phyloP scores from a whole-genome alignment of 2,113 vertebrate genomes.

The Rhabdornis inornatus region DNA sequence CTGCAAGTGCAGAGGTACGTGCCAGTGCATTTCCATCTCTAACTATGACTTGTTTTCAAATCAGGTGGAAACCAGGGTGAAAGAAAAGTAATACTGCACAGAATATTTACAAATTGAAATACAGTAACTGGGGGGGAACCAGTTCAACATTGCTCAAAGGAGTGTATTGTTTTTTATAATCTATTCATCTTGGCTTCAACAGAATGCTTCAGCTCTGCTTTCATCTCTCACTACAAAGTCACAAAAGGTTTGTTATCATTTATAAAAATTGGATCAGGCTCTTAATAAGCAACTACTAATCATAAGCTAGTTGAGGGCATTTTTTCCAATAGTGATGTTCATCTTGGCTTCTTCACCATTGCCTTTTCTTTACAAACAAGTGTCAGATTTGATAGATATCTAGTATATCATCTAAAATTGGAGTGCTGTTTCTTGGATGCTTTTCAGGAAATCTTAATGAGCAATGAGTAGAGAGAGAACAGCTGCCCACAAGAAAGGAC shows the following conservation, averaged over 20 bases:
- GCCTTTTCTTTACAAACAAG: background rate
- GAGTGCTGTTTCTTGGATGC: background rate
- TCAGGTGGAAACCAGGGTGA: background rate
- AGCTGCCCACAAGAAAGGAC: background rate
- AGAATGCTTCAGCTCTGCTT: background rate
- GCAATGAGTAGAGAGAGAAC: background rate
- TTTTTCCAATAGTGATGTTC: background rate
- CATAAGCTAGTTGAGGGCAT: background rate
- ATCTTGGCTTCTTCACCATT: background rate
- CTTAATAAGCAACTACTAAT: background rate
- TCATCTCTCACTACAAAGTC: background rate
- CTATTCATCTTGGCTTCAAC: background rate
- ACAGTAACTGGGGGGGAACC: background rate
- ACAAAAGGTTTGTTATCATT: background rate
- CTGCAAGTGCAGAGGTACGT: slow-evolving; percentile 87
- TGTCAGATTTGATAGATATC: background rate
- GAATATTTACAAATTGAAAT: background rate
- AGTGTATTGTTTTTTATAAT: background rate
- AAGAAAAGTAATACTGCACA: background rate
- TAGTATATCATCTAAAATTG: background rate
- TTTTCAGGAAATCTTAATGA: background rate
- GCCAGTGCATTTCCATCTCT: background rate
- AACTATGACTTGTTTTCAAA: background rate
- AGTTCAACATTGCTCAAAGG: background rate
- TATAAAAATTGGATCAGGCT: background rate